These are phyloP conservation scores for Fragum sueziense DNA, from an alignment of 2,888 invertebrate species.

Conservation along the genomic window DNA sequence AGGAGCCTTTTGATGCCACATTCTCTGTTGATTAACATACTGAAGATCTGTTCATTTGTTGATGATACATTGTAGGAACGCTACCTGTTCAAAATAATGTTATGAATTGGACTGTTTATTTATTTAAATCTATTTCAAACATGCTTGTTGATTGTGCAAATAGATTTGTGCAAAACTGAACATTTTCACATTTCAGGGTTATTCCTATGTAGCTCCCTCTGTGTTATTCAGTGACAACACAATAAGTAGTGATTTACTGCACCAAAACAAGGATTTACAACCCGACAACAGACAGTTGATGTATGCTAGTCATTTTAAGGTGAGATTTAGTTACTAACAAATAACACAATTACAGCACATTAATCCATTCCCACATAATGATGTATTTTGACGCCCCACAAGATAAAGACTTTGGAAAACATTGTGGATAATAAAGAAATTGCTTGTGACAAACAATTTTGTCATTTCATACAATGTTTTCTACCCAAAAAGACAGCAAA, in stretches of 20 bases:
- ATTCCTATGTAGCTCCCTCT: slow-evolving; percentile 97
- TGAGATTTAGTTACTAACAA: slow-evolving; percentile 46
- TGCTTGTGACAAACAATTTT: not conserved
- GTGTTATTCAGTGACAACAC: slow-evolving; percentile 87
- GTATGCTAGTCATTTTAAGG: slow-evolving; percentile 78
- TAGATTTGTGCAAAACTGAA: not conserved
- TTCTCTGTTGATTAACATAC: no score
- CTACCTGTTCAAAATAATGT: no score
- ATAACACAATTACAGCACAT: no score
- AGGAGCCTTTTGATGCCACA: no score
- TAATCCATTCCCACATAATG: no score
- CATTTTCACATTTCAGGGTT: slow-evolving; percentile 86
- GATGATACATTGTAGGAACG: no score
- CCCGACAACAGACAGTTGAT: slow-evolving; percentile 74
- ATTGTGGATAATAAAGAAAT: not conserved
- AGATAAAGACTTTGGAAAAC: not conserved
- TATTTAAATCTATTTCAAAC: not conserved
- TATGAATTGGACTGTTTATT: no score
- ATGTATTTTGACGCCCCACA: no score
- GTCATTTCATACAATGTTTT: not conserved
- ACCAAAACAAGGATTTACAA: slow-evolving; percentile 68
- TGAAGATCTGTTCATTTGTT: no score
- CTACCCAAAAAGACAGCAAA: not conserved
- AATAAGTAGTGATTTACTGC: slow-evolving; percentile 82
- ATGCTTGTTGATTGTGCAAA: not conserved